Base-by-base conservation (phyloP, 2,888 invertebrate species). In the Netelia melanura region DNA sequence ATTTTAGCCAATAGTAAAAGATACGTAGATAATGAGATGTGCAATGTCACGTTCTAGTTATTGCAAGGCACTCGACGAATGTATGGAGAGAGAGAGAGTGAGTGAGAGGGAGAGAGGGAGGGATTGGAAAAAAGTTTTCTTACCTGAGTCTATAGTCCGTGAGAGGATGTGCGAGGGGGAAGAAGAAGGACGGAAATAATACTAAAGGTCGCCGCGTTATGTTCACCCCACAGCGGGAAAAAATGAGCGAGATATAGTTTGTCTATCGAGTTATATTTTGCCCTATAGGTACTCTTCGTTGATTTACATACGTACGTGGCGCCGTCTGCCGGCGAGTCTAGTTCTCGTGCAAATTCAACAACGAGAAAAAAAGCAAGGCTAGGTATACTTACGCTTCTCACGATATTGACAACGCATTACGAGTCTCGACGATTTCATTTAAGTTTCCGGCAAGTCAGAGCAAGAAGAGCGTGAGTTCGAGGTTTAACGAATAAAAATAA, bases 1-100 rank as follows among this genome's bases (percentile, higher is more conserved):
- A 71, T 71, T 71, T 58, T 43, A 58, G 58, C 43, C 9, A 17
- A 6, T 71, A 3, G 9, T 58, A 17, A 58, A 17, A 58, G 21
- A 5, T 17, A 58, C 58, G 17, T 58, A 21, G 9, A 30, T 58
- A 71, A 58, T 71, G 58, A 58, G 38, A 23, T 6, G 58, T 17
- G 17, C 58, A 23, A 71, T 71, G 71, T 71, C 58, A 44, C 17
- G 58, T 58, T 58, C 58, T 11, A 58, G 71, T 71, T 71, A 56
- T 71, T 54, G 54, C 10, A 14, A 62, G 54, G 70, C 30, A 48
- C 54, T 54, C 17, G n/a, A 38, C 6, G 72, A n/a, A 44, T 3
- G 61, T 38, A 72, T 43, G 9, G 23, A 21, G 21, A n/a, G 21
- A 58, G 38, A 38, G 38, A 38, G 38, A 38, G 38, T 5, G 30